Base-by-base conservation (phyloP, 35 echinoderm and acorn worm genomes). In the Chiridota heheva region DNA sequence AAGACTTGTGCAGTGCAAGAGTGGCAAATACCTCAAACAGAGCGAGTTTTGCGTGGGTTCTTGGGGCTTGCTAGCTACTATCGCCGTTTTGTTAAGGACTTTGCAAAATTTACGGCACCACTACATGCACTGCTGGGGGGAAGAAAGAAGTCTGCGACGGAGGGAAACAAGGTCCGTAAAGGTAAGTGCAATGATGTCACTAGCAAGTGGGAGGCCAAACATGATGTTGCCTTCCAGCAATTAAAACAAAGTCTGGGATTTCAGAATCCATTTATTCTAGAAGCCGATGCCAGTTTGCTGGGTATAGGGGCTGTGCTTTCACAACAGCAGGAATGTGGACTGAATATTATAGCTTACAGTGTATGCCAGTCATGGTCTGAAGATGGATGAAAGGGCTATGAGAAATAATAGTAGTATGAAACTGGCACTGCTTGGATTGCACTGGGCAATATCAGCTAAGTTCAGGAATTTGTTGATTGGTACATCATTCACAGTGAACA, bases 271-370 rank as follows among this genome's bases (percentile, higher is more conserved):
- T 91, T 72, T 57, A 67, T 74, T 22, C 36, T 88, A 24, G 91
- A 94, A 36, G 59, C 44, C 18, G 70, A 94, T 56, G 70, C 78
- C 12, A 84, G 78, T 36, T 42, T 67, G 5, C 69, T 55, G 8
- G 91, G 91, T 10, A 16, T 88, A 15, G 91, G 85, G 1, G 85
- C 91, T 20, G 85, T 94, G 5, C 63, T 93, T n/a, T 93, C 85
- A 18, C 90, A 93, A 47, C 32, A 66, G 12, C 67, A 88, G 42
- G 79, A 93, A 16, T 36, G 17, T 58, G 65, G 68, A 26, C 28
- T 13, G 5, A 40, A 18, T 7, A 77, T 92, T 42, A 63, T 93
- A 25, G 84, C 89, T 22, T 93, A n/a, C n/a, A n/a, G n/a, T n/a
- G n/a, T n/a, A 63, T 86, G 86, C 92, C 42, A 90, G 73, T 31